These are phyloP conservation scores for Tetragonula clypearis DNA, from an alignment of 1,140 invertebrate species.

Conservation along the genomic window DNA sequence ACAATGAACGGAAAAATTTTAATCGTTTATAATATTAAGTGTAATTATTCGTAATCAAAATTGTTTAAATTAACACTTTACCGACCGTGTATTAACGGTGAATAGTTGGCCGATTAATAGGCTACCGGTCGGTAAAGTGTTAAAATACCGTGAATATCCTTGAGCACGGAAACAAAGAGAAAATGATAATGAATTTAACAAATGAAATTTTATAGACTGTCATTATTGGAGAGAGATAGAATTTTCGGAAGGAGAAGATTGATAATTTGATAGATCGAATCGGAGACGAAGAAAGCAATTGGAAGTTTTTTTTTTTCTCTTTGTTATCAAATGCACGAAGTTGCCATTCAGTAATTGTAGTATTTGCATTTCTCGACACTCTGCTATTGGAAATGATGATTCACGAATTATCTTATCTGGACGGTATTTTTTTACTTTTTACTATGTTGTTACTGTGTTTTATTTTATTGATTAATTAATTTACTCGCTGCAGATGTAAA, in stretches of 20 bases:
- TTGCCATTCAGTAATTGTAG: not conserved
- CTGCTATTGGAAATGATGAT: too few relatives aligned
- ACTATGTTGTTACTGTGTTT: too few relatives aligned
- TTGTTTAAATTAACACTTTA: not conserved
- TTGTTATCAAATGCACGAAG: not conserved
- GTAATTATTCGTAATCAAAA: not conserved
- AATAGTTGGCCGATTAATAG: too few relatives aligned
- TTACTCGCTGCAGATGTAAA: too few relatives aligned
- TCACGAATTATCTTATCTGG: too few relatives aligned
- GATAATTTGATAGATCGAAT: not conserved
- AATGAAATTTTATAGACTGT: not conserved
- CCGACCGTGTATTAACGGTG: too few relatives aligned
- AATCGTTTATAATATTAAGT: not conserved
- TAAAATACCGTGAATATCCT: too few relatives aligned
- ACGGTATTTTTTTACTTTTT: too few relatives aligned
- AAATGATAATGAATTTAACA: too few relatives aligned
- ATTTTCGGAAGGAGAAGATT: not conserved
- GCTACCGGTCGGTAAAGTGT: too few relatives aligned
- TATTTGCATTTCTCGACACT: not conserved
- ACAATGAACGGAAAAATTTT: not conserved
- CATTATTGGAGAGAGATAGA: not conserved
- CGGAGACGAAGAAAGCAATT: not conserved
- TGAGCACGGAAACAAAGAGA: too few relatives aligned
- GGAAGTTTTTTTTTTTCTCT: not conserved
- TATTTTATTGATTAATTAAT: too few relatives aligned